Percentiles rank a stretch among this genome's conserved stretches.
Evolutionary conservation across 1,140 invertebrate genomes (phyloP).

Genomic region (Coelopa frigida): DNA sequence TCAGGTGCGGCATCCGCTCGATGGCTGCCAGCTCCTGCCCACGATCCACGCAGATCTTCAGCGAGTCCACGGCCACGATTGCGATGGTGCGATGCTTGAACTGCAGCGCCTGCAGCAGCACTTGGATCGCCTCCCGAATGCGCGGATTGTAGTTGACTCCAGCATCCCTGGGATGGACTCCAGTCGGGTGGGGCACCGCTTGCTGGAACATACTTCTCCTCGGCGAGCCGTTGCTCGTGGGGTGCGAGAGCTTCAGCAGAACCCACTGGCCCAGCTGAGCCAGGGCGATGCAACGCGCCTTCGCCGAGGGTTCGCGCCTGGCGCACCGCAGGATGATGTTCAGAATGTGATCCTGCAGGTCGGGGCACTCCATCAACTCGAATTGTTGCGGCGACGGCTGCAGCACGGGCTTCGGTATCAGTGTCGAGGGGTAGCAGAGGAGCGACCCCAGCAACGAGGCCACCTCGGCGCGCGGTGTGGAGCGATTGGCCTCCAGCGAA

Average conservation of each 20-base stretch:
- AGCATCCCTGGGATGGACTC: constrained; percentile 23
- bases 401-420: constrained; percentile 71
- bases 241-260: constrained; percentile 65
- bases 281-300: constrained; percentile 83
- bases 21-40: constrained; percentile 34
- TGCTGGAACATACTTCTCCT: constrained; percentile 26
- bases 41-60: constrained; percentile 38
- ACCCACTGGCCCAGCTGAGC: constrained; percentile 81
- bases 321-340: constrained; percentile 80
- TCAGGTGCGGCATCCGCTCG: constrained; percentile 37
- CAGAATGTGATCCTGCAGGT: constrained; percentile 76
- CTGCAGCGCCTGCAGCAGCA: constrained; percentile 82
- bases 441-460: constrained; percentile 84
- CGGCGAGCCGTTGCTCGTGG: constrained; percentile 24
- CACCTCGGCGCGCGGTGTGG: constrained; percentile 83
- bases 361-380: constrained; percentile 41
- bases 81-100: constrained; percentile 44
- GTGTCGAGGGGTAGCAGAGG: constrained; percentile 70
- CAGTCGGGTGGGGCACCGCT: constrained; percentile 33
- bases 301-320: constrained; percentile 77
- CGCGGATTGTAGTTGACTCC: constrained; percentile 52
- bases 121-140: constrained; percentile 74
- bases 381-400: constrained; percentile 67
- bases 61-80: constrained; percentile 37
- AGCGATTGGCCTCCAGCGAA: constrained; percentile 60